phyloP scores from a whole-genome alignment of 2,113 vertebrate genomes.

The Scolopax mira region DNA sequence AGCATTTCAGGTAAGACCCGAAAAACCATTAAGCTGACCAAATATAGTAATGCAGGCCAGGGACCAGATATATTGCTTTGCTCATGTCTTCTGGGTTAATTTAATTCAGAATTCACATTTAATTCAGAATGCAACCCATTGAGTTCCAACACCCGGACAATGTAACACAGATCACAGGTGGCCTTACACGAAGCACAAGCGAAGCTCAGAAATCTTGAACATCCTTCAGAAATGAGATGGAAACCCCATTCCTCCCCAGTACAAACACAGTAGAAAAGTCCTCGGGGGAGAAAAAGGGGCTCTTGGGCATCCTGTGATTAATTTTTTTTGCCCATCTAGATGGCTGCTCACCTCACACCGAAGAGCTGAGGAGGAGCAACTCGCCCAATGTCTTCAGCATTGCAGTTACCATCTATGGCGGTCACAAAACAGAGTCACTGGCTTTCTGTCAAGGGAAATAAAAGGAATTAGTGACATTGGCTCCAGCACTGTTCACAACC shows the following conservation, averaged over 20 bases:
- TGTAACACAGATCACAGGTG: not conserved
- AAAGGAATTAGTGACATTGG: not conserved
- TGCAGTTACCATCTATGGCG: not conserved
- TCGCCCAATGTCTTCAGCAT: slow-evolving; percentile 36
- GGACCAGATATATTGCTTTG: not conserved
- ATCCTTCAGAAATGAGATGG: not conserved
- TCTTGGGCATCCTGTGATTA: not conserved
- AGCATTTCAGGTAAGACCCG: not conserved
- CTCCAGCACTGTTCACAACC: not conserved
- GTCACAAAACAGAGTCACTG: not conserved
- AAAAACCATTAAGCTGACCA: not conserved
- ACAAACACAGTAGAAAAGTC: not conserved
- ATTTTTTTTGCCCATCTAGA: not conserved
- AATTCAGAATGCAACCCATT: not conserved
- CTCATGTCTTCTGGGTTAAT: not conserved
- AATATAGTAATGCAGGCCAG: not conserved
- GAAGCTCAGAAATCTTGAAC: not conserved
- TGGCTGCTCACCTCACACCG: slow-evolving; percentile 48
- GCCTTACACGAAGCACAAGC: rapidly evolving
- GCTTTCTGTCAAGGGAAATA: not conserved
- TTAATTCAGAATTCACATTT: not conserved
- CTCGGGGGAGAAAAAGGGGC: rapidly evolving
- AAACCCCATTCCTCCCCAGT: not conserved
- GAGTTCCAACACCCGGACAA: not conserved
- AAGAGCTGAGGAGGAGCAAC: slow-evolving; percentile 26